phyloP scores from a whole-genome alignment of 2,113 vertebrate species.

The Clupea harengus region DNA sequence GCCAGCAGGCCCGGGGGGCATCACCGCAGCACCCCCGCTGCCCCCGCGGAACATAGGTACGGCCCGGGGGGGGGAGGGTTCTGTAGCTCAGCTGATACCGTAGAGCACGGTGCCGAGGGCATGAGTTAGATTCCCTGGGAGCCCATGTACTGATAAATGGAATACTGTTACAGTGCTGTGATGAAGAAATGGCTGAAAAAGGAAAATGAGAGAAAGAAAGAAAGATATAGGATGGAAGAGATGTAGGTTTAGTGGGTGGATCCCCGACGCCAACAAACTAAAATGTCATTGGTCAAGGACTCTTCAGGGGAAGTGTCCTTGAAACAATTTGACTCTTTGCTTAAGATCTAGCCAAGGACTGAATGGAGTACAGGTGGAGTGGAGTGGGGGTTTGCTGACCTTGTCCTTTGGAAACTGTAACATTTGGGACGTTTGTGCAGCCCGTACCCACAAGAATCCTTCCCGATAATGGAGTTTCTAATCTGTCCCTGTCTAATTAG shows the following conservation, averaged over 20 bases:
- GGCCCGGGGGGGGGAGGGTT: neutral
- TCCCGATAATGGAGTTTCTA: conserved; percentile 12
- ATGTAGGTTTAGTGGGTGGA: too few species aligned
- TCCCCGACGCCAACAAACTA: neutral
- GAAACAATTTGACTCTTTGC: too few species aligned
- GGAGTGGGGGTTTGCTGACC: neutral
- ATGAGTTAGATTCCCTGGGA: too few species aligned
- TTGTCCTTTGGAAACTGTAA: neutral
- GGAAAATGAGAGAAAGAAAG: too few species aligned
- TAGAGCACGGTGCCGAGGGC: too few species aligned
- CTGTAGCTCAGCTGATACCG: neutral
- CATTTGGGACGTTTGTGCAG: neutral
- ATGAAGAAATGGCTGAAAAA: neutral
- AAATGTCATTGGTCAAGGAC: neutral
- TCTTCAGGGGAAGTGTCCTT: too few species aligned
- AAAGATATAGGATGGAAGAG: neutral
- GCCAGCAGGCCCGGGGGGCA: conserved; percentile 58
- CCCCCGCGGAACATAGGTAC: conserved; percentile 89
- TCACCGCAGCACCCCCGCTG: conserved; percentile 82
- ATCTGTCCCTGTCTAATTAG: conserved; percentile 12
- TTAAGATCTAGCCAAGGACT: too few species aligned
- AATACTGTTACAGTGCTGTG: too few species aligned
- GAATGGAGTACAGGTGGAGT: neutral
- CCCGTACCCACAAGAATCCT: conserved; percentile 1
- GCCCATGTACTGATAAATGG: too few species aligned